Base-by-base conservation (phyloP, 2,797 vertebrate species). In the Neosilurus mollespiculum region DNA sequence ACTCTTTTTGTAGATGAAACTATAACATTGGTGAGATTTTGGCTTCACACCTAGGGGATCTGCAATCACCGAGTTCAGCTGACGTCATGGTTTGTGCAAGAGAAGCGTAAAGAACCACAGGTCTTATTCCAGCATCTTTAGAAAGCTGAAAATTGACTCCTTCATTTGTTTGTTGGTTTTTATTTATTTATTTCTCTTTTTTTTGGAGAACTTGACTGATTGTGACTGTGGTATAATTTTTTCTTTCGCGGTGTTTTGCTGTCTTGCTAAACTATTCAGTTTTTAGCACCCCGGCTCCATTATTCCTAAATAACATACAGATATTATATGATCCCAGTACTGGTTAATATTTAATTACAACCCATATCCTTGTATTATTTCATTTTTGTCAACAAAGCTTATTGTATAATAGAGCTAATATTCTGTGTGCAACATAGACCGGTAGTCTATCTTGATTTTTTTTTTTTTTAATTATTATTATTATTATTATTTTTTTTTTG, bases 351-450 rank as follows among this genome's bases (percentile, higher is more conserved):
- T 81, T 78, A 83, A 78, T 86, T 73, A 65, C 73, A 56, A 53
- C 22, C 43, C 61, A 75, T 67, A 66, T 80, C 62, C 72, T 78
- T 87, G 80, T 84, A 72, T 83, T 69, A 84, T 86, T 88, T 75
- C 16, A 49, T 72, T 82, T 80, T 82, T 82, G 34, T 51, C 58
- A 10, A 80, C 11, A 43, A 51, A 72, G 81, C 78, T 61, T 73
- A 58, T 56, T 87, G 87, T 88, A 79, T 80, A 83, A 80, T 83
- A 88, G 78, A 83, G 85, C 67, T 86, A 18, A 65, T 26, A 84
- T 84, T 75, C 69, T 86, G 71, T 85, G 77, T 82, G 71, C 69
- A 76, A 83, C 79, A 85, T 80, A 82, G 82, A 80, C 30, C 66
- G 65, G 77, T 78, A 82, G 80, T 83, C 58, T 66, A 67, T 78